Base-by-base conservation (phyloP, 2,113 vertebrate genomes). In the Oncorhynchus clarkii region DNA sequence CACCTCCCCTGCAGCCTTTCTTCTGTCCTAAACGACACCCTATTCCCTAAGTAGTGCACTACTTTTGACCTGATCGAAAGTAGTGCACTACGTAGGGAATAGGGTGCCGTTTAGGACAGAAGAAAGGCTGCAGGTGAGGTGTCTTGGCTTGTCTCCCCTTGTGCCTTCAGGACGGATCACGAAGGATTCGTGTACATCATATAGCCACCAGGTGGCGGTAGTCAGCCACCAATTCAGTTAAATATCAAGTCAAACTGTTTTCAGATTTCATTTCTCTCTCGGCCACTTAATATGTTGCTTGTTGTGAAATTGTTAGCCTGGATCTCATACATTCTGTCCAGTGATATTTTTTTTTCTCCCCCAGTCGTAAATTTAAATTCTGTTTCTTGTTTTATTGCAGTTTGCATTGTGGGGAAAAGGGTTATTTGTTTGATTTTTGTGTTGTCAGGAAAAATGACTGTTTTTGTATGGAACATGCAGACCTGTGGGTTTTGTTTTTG, bases 131-230 rank as follows among this genome's bases (percentile, higher is more conserved):
- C 79, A 75, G 64, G 62, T 67, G 65, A 68, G 60, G n/a, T 13
- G n/a, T 59, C 76, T 57, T 57, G 27, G 1, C 39, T 2, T 1
- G 22, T 49, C 78, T 59, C 79, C 66, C 39, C 39, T 4, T 48
- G 72, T 80, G 76, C 75, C 22, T 68, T 60, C 59, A 34, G 71
- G 18, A 67, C 60, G 34, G 2, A 6, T 70, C 74, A 27, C 31
- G 7, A n/a, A 54, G 13, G 69, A 31, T 3, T 66, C 26, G 39
- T 31, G 80, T 76, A 74, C 60, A 67, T 65, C 59, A 77, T 85
- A 84, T 89, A 71, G 84, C 89, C 91, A 93, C 90, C 86, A 88
- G 90, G 90, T 90, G 91, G 91, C 88, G 83, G 73, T 84, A 85
- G 69, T 75, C 79, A 65, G 81, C 84, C 68, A 54, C 1, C 69